phyloP scores from a whole-genome alignment of 2,797 vertebrate genomes.

The Bufotes viridis region DNA sequence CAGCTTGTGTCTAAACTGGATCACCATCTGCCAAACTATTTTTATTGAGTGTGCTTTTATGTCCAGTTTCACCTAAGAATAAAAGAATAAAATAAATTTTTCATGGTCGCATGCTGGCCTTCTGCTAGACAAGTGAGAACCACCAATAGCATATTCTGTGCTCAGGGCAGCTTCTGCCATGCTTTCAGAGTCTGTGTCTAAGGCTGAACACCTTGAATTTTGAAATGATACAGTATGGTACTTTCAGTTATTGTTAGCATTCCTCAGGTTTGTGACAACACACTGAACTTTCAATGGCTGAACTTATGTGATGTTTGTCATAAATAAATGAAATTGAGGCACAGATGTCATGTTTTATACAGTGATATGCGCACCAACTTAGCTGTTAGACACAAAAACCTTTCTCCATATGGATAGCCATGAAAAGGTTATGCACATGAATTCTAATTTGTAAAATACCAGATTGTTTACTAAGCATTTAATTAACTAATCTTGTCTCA shows the following conservation, averaged over 20 bases:
- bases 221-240: neutral
- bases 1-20: too few relatives aligned
- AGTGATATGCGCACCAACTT: neutral
- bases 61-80: neutral
- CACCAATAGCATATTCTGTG: neutral
- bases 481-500: slow-evolving; percentile 41
- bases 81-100: neutral
- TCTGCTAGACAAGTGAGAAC: neutral
- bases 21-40: too few relatives aligned
- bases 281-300: neutral
- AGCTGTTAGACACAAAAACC: slow-evolving; percentile 22
- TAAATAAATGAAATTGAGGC: neutral
- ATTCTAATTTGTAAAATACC: slow-evolving; percentile 42
- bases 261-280: neutral
- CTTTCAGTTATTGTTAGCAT: neutral
- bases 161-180: neutral
- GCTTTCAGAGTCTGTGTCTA: neutral
- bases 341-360: slow-evolving; percentile 15
- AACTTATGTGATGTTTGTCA: neutral
- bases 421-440: slow-evolving; percentile 44
- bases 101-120: neutral
- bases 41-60: neutral
- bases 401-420: slow-evolving; percentile 46
- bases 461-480: slow-evolving; percentile 46
- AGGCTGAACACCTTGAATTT: neutral